A percentile compares a stretch with the other conserved stretches of the same genome.
Conservation (phyloP, 2,888 invertebrate species). For the Euspilapteryx auroguttella region DNA sequence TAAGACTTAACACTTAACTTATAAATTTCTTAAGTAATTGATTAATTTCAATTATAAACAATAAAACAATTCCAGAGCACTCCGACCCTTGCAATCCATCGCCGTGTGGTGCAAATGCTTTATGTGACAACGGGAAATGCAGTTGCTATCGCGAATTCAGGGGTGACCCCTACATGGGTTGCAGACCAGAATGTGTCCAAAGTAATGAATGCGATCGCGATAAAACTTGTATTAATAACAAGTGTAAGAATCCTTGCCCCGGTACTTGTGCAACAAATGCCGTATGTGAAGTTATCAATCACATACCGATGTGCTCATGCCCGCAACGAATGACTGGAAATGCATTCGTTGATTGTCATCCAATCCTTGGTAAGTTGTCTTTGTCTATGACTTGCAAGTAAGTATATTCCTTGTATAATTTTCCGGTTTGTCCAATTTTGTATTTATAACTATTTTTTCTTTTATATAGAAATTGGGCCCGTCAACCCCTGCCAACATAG, state of each 20-base stretch:
- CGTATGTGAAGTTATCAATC: conserved; percentile 69
- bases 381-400: conserved; percentile 1
- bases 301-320: conserved; percentile 64
- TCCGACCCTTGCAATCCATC: conserved; percentile 67
- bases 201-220: conserved; percentile 72
- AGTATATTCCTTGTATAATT: background rate
- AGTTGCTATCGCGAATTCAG: conserved; percentile 72
- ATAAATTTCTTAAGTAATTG: too few relatives aligned
- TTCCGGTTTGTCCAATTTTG: background rate
- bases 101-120: conserved; percentile 73
- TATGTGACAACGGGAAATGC: conserved; percentile 69
- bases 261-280: conserved; percentile 78
- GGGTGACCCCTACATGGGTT: conserved; percentile 76
- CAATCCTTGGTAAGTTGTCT: conserved; percentile 52
- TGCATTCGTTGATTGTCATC: conserved; percentile 67
- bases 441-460: background rate
- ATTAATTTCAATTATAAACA: too few relatives aligned
- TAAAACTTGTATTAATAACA: conserved; percentile 71
- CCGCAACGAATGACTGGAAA: conserved; percentile 68
- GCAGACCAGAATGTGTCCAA: conserved; percentile 78
- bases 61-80: conserved; percentile 23
- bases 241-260: conserved; percentile 78
- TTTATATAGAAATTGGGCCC: conserved; percentile 6
- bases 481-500: conserved; percentile 65
- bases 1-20: too few relatives aligned